Evolutionary conservation across 2,113 vertebrate species (phyloP).

Genomic region (Solenodon paradoxus): DNA sequence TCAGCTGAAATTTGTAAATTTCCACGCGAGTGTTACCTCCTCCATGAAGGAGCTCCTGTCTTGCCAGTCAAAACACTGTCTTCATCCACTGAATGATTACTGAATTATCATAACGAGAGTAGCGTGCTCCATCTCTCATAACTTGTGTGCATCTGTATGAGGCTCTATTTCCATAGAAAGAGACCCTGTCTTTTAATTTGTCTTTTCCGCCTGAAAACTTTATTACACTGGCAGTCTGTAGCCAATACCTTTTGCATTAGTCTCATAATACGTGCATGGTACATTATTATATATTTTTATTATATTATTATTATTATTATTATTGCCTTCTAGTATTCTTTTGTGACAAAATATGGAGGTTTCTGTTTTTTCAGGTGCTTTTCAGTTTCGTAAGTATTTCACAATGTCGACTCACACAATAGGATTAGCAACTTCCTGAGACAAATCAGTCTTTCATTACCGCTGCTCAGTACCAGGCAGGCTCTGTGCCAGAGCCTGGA

Average conservation of each 20-base stretch:
- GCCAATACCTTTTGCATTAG: not conserved
- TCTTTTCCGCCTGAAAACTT: not conserved
- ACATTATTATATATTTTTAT: not conserved
- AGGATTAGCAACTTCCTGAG: slow-evolving; percentile 44
- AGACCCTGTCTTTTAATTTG: not conserved
- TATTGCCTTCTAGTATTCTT: not conserved
- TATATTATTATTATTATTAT: not conserved
- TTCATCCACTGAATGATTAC: not conserved
- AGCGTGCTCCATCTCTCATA: not conserved
- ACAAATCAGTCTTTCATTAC: not conserved
- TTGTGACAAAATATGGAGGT: not conserved
- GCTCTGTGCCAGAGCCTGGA: not conserved
- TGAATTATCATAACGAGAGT: not conserved
- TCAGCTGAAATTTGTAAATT: not conserved
- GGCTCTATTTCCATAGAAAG: not conserved
- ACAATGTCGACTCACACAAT: not conserved
- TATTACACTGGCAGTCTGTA: not conserved
- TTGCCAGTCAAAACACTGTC: not conserved
- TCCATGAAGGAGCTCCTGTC: not conserved
- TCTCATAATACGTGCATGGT: not conserved
- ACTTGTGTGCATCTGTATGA: not conserved
- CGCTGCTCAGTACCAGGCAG: not conserved
- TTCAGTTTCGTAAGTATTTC: not conserved
- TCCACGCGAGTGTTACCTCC: not conserved
- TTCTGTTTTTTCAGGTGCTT: not conserved